phyloP scores from a whole-genome alignment of 1,140 invertebrate genomes.

The Drosophila ogumai region DNA sequence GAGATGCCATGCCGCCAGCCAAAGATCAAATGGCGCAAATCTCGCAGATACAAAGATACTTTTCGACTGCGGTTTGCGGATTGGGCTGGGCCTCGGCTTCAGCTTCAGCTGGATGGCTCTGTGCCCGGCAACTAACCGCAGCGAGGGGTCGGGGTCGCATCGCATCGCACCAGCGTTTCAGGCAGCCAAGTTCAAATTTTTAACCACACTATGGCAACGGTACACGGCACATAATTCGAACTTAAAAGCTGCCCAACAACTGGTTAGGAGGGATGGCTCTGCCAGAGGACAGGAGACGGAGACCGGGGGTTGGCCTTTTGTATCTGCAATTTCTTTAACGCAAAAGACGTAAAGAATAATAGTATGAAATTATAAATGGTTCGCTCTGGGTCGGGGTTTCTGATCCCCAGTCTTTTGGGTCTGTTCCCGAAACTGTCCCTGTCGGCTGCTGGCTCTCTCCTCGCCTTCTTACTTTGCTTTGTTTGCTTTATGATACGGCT shows the following conservation, averaged over 20 bases:
- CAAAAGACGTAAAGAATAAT: constrained; percentile 66
- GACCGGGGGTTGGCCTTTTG: constrained; percentile 52
- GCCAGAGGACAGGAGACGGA: not conserved
- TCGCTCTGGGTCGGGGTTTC: constrained; percentile 47
- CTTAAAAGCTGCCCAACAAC: constrained; percentile 56
- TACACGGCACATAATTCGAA: constrained; percentile 75
- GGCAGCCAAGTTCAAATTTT: constrained; percentile 78
- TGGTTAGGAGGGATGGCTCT: constrained; percentile 9
- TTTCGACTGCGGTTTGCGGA: constrained; percentile 64
- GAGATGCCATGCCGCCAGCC: constrained; percentile 72
- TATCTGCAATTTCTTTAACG: constrained; percentile 58
- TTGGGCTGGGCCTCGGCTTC: constrained; percentile 26
- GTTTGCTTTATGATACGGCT: constrained; percentile 72
- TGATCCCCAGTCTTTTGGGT: constrained; percentile 37
- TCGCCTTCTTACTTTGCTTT: constrained; percentile 34
- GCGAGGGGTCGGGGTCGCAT: constrained; percentile 58
- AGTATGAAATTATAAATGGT: constrained; percentile 78
- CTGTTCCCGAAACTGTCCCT: constrained; percentile 42
- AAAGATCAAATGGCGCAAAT: constrained; percentile 79
- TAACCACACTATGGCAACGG: constrained; percentile 62
- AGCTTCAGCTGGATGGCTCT: constrained; percentile 12
- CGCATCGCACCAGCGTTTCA: constrained; percentile 34
- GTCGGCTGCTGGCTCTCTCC: constrained; percentile 8
- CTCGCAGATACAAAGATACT: constrained; percentile 73
- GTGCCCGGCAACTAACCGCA: constrained; percentile 54